Evolutionary conservation across 2,888 invertebrate genomes (phyloP).

Genomic region (Lymantria monacha): DNA sequence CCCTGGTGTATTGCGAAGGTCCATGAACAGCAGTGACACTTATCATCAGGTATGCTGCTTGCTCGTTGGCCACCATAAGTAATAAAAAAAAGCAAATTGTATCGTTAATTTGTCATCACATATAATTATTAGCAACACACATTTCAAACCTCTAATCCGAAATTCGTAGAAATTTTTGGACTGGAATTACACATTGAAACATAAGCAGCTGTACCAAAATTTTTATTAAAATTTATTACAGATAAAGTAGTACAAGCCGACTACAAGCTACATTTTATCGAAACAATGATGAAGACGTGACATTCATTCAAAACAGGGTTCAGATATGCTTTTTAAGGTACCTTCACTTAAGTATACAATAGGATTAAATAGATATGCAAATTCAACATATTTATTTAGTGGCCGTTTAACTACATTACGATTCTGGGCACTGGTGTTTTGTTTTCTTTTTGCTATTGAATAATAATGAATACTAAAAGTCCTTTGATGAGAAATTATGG

Average conservation of each 20-base stretch:
- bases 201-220: neutral
- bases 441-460: conserved; percentile 23
- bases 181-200: too few species aligned
- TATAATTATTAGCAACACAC: too few species aligned
- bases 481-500: conserved; percentile 18
- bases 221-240: neutral
- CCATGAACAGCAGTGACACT: too few species aligned
- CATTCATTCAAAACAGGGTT: neutral
- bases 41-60: too few species aligned
- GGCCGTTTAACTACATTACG: neutral
- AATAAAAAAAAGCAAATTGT: too few species aligned
- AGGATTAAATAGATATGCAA: conserved; percentile 10
- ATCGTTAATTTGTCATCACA: too few species aligned
- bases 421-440: conserved; percentile 5
- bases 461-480: conserved; percentile 12
- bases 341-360: conserved; percentile 2
- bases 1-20: too few species aligned
- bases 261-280: conserved; percentile 1
- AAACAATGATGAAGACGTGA: conserved; percentile 1
- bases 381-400: conserved; percentile 2
- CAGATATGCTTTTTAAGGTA: neutral
- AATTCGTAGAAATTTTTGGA: too few species aligned
- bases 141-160: too few species aligned
- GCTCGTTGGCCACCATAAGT: too few species aligned
- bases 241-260: neutral